phyloP scores from a whole-genome alignment of 2,888 invertebrate species.

The Patella ulyssiponensis region DNA sequence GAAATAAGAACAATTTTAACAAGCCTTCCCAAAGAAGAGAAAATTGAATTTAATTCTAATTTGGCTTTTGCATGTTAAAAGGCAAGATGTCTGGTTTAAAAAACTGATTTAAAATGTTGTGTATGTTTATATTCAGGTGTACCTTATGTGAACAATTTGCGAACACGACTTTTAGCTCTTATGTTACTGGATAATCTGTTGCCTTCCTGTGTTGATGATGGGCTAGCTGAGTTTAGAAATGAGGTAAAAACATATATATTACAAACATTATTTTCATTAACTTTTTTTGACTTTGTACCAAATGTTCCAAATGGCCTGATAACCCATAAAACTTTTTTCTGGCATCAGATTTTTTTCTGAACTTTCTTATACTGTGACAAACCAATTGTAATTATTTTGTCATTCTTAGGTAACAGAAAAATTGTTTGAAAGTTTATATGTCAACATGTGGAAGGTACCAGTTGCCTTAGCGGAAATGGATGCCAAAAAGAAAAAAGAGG shows the following conservation, averaged over 20 bases:
- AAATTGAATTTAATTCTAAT: too few species aligned
- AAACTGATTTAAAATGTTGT: too few species aligned
- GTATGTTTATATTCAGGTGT: slow-evolving; percentile 41
- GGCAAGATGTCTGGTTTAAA: too few species aligned
- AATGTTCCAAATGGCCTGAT: neutral
- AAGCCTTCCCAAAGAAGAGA: too few species aligned
- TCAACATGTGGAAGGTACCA: slow-evolving; percentile 76
- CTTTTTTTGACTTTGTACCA: neutral
- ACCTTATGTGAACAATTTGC: slow-evolving; percentile 73
- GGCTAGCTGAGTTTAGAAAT: slow-evolving; percentile 70
- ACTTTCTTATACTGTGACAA: too few species aligned
- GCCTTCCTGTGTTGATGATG: slow-evolving; percentile 71
- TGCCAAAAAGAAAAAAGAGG: slow-evolving; percentile 52
- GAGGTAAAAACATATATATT: slow-evolving; percentile 55
- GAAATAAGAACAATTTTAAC: too few species aligned
- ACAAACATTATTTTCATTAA: neutral
- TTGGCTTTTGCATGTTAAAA: too few species aligned
- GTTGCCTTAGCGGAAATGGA: slow-evolving; percentile 57
- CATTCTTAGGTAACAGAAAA: slow-evolving; percentile 73
- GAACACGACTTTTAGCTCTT: slow-evolving; percentile 76
- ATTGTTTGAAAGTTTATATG: slow-evolving; percentile 75
- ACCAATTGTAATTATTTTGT: neutral
- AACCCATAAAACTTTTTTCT: neutral
- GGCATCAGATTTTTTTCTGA: neutral
- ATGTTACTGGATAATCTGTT: slow-evolving; percentile 76